These are phyloP conservation scores for Gallinago paraguaiae DNA, from an alignment of 2,113 vertebrate species.

Conservation along the genomic window DNA sequence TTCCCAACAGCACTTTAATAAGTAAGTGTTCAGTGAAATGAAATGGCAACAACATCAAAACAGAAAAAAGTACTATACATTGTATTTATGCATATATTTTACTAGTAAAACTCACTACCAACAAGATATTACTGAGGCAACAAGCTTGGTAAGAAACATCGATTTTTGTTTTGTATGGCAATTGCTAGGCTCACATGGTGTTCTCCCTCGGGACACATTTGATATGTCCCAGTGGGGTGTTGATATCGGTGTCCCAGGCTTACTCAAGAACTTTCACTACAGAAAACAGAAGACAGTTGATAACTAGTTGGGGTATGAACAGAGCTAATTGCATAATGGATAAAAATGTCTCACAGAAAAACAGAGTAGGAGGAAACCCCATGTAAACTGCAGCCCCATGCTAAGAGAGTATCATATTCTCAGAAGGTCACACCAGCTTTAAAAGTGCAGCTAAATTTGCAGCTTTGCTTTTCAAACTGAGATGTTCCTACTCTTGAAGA, in stretches of 20 bases:
- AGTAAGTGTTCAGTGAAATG: background rate
- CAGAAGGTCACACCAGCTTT: background rate
- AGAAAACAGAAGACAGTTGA: slow-evolving; percentile 1
- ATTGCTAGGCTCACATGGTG: background rate
- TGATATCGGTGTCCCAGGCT: background rate
- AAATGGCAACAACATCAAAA: slow-evolving; percentile 53
- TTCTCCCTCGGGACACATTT: background rate
- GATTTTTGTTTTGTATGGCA: background rate
- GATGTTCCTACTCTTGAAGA: background rate
- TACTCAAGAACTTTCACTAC: background rate
- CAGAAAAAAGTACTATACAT: slow-evolving; percentile 37
- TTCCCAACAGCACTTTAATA: slow-evolving; percentile 32
- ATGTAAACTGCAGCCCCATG: background rate
- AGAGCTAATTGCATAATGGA: background rate
- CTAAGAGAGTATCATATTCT: background rate
- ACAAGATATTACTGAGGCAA: slow-evolving; percentile 55
- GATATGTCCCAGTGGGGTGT: slow-evolving; percentile 46
- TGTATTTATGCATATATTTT: slow-evolving; percentile 43
- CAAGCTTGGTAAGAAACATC: slow-evolving; percentile 36
- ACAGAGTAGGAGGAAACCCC: background rate
- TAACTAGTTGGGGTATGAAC: background rate
- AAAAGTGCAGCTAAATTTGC: background rate
- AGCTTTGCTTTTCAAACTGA: background rate
- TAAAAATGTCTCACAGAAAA: slow-evolving; percentile 22
- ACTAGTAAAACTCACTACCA: slow-evolving; percentile 57